Conservation (phyloP, 2,888 invertebrate species). For the Fragum fragum region DNA sequence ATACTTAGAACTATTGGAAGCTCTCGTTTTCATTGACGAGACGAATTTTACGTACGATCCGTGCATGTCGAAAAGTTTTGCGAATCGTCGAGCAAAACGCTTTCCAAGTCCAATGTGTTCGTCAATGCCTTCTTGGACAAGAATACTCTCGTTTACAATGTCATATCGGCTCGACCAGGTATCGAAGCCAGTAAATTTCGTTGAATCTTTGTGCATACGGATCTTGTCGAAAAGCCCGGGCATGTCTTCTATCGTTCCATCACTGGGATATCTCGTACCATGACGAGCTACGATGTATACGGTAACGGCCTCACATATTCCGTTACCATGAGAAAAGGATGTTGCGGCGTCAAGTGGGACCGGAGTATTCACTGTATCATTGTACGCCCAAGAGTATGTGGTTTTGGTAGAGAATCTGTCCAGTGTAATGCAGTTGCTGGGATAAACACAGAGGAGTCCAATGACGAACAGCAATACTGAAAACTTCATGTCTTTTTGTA, state of each 20-base stretch:
- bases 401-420: slow-evolving; percentile 60
- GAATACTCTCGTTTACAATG: slow-evolving; percentile 22
- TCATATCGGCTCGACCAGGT: slow-evolving; percentile 48
- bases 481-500: background rate
- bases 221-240: slow-evolving; percentile 39
- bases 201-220: slow-evolving; percentile 9
- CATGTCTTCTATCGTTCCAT: slow-evolving; percentile 44
- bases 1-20: slow-evolving; percentile 47
- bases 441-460: background rate
- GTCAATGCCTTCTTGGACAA: slow-evolving; percentile 41
- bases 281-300: slow-evolving; percentile 52
- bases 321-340: background rate
- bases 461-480: background rate
- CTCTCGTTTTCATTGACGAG: slow-evolving; percentile 46
- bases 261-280: slow-evolving; percentile 51
- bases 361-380: background rate
- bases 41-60: slow-evolving; percentile 38
- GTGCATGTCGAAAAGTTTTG: slow-evolving; percentile 32
- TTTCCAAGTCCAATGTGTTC: slow-evolving; percentile 47
- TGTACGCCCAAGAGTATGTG: slow-evolving; percentile 51
- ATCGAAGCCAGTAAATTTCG: slow-evolving; percentile 30
- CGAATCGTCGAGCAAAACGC: slow-evolving; percentile 36
- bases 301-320: slow-evolving; percentile 43
- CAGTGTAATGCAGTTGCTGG: slow-evolving; percentile 19
- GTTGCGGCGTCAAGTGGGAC: slow-evolving; percentile 17